Conservation (phyloP, 2,797 vertebrate genomes). For the Helostoma temminkii region DNA sequence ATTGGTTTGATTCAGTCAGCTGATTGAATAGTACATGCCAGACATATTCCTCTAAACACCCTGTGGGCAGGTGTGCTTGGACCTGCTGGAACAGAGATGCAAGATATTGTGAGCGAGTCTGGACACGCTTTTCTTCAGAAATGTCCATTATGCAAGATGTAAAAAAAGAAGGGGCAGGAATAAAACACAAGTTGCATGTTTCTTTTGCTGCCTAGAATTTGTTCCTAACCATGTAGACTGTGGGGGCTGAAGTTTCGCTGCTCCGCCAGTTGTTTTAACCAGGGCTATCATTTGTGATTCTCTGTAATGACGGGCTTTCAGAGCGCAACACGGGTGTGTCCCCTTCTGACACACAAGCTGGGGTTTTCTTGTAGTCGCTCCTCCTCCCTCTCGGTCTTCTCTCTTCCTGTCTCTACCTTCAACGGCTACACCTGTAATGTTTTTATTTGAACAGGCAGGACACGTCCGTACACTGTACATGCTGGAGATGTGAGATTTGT, state of each 20-base stretch:
- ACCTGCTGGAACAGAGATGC: conserved; percentile 56
- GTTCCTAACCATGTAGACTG: conserved; percentile 38
- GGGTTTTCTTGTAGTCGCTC: conserved; percentile 65
- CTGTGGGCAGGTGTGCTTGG: conserved; percentile 57
- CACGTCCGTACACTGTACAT: not conserved
- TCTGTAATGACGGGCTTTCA: conserved; percentile 83
- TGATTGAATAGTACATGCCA: conserved; percentile 56
- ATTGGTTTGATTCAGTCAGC: conserved; percentile 19
- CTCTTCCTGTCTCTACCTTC: conserved; percentile 11
- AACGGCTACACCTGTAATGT: conserved; percentile 67
- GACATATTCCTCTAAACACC: conserved; percentile 42
- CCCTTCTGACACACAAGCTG: conserved; percentile 75
- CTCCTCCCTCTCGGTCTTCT: conserved; percentile 49
- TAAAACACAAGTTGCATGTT: conserved; percentile 16
- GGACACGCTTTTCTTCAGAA: conserved; percentile 53
- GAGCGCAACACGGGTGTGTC: conserved; percentile 83
- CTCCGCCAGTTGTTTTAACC: conserved; percentile 69
- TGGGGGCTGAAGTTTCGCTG: conserved; percentile 58
- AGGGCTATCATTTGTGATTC: conserved; percentile 83
- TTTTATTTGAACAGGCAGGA: conserved; percentile 62
- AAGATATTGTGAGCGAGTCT: conserved; percentile 62
- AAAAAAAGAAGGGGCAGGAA: conserved; percentile 8
- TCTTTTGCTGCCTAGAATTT: conserved; percentile 43
- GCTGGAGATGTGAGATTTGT: conserved; percentile 10
- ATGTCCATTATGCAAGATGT: conserved; percentile 17